phyloP scores from a whole-genome alignment of 2,797 vertebrate genomes.

The Tokudaia tokunoshimensis region DNA sequence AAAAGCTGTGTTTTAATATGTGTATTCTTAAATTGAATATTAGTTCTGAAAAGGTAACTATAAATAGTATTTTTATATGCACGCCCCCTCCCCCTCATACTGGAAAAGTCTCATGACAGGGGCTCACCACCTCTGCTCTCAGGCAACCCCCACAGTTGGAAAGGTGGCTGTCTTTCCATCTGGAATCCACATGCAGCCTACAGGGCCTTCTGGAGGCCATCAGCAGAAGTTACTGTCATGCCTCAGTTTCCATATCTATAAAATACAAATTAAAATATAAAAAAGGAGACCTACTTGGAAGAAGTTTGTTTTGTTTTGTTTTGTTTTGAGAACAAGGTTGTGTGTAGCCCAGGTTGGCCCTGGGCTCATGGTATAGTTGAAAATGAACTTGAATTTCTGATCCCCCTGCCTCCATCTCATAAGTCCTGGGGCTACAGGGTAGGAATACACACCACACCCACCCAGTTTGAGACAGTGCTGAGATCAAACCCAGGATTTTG shows the following conservation, averaged over 20 bases:
- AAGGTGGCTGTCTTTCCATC: conserved; percentile 4
- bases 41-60: conserved; percentile 53
- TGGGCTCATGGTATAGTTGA: neutral
- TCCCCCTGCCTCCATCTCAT: too few species aligned
- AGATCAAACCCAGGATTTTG: neutral
- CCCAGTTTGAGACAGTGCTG: neutral
- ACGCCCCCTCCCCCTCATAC: neutral
- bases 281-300: neutral
- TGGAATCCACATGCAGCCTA: neutral
- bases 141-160: neutral
- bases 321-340: neutral
- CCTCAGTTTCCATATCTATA: conserved; percentile 27
- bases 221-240: neutral
- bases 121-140: neutral
- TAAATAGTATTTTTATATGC: conserved; percentile 10
- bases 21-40: conserved; percentile 48
- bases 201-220: neutral
- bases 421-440: neutral
- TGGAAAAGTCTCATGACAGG: neutral
- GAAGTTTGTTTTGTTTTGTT: neutral
- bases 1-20: conserved; percentile 51
- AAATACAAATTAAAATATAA: neutral
- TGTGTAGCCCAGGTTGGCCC: neutral
- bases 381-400: neutral
- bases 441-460: neutral